phyloP scores from a whole-genome alignment of 2,888 invertebrate genomes.

The Spatulosminthurus flaviceps region DNA sequence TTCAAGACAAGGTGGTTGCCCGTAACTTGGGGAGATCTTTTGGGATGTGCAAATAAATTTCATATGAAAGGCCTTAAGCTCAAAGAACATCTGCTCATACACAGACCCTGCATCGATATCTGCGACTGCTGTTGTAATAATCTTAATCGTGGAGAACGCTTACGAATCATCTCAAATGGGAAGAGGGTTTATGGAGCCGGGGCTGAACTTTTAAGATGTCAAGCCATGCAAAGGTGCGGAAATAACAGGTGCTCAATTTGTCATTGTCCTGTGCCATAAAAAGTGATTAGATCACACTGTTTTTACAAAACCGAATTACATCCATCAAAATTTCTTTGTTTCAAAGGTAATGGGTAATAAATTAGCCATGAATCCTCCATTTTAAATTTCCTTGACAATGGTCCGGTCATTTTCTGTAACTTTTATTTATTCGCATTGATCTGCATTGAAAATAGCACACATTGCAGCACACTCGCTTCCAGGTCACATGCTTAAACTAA shows the following conservation, averaged over 20 bases:
- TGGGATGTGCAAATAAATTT: conserved; percentile 36
- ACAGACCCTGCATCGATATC: conserved; percentile 1
- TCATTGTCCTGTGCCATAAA: conserved; percentile 10
- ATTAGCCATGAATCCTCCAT: too few relatives aligned
- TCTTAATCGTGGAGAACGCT: conserved; percentile 24
- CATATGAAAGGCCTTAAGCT: conserved; percentile 34
- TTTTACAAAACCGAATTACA: too few relatives aligned
- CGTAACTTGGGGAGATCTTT: conserved; percentile 24
- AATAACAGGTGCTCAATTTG: neutral
- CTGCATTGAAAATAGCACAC: too few relatives aligned
- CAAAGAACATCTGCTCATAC: conserved; percentile 6
- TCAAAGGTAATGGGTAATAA: too few relatives aligned
- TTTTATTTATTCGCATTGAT: too few relatives aligned
- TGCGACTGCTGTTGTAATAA: conserved; percentile 35
- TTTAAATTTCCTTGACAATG: too few relatives aligned
- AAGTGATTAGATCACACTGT: too few relatives aligned
- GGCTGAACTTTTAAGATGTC: conserved; percentile 8
- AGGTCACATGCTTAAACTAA: too few relatives aligned
- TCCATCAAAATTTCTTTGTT: too few relatives aligned
- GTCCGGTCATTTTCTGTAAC: too few relatives aligned
- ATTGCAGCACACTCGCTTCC: too few relatives aligned
- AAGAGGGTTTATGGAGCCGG: conserved; percentile 34
- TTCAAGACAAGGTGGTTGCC: conserved; percentile 30
- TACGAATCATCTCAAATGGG: conserved; percentile 31
- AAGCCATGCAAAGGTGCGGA: neutral